A percentile compares a stretch with the other conserved stretches of the same genome.
Conservation (phyloP, 1,140 invertebrate genomes). For the Battus philenor region DNA sequence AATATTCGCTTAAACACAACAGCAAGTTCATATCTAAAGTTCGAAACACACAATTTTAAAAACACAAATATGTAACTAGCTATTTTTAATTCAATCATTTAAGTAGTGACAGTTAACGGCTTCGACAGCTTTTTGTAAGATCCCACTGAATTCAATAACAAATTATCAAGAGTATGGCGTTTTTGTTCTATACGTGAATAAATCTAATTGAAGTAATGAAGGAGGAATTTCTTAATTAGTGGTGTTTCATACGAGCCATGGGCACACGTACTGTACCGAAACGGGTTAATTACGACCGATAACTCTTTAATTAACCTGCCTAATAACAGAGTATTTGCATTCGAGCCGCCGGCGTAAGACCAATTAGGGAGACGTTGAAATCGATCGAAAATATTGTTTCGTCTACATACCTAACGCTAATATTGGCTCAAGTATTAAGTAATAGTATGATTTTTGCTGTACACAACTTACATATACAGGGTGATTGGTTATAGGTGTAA, state of each 20-base stretch:
- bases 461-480: no score
- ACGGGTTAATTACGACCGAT: constrained; percentile 68
- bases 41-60: no score
- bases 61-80: no score
- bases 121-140: not conserved
- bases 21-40: no score
- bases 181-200: constrained; percentile 40
- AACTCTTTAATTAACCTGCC: constrained; percentile 74
- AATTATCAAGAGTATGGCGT: not conserved
- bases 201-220: constrained; percentile 69
- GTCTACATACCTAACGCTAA: constrained; percentile 11
- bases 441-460: no score
- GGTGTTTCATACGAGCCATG: constrained; percentile 59
- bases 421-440: no score
- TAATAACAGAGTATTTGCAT: constrained; percentile 73
- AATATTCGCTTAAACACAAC: no score
- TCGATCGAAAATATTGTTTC: constrained; percentile 45
- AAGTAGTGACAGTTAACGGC: not conserved
- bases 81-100: no score
- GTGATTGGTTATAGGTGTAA: no score
- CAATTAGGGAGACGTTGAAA: constrained; percentile 57
- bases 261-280: constrained; percentile 67
- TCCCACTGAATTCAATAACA: constrained; percentile 7
- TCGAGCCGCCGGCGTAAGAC: constrained; percentile 43
- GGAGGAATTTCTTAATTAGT: constrained; percentile 72